Evolutionary conservation across 2,797 vertebrate genomes (phyloP).

Genomic region (Monodelphis domestica): DNA sequence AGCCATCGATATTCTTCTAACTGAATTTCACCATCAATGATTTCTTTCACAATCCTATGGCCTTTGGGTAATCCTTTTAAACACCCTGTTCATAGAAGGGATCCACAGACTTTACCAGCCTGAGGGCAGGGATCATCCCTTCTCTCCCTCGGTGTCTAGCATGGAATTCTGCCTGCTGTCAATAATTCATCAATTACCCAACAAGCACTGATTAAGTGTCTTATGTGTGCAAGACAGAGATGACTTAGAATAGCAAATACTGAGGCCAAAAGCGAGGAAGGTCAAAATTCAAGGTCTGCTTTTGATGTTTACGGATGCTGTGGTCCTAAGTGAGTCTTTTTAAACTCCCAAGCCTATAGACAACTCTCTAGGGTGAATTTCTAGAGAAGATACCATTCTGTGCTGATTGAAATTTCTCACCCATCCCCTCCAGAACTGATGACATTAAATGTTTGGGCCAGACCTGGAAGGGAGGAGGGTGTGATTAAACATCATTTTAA

Average conservation of each 20-base stretch:
- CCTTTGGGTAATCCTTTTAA: background rate
- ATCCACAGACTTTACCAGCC: too few relatives aligned
- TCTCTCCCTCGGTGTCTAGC: background rate
- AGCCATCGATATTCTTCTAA: background rate
- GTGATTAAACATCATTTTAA: too few relatives aligned
- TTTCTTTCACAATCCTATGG: background rate
- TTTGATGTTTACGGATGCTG: too few relatives aligned
- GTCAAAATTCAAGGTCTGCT: background rate
- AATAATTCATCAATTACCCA: background rate
- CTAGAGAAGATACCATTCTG: too few relatives aligned
- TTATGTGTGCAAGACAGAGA: constrained; percentile 55
- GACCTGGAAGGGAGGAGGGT: too few relatives aligned
- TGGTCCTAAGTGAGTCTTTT: background rate
- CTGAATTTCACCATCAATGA: background rate
- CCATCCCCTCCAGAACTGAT: background rate
- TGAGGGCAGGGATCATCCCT: constrained; percentile 9
- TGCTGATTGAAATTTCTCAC: background rate
- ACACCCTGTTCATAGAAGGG: too few relatives aligned
- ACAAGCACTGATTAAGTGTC: constrained; percentile 27
- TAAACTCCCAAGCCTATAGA: background rate
- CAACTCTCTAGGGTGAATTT: background rate
- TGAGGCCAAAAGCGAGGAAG: background rate
- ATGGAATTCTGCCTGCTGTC: constrained; percentile 34
- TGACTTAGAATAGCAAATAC: constrained; percentile 36
- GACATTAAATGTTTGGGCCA: background rate